These are phyloP conservation scores for Cavia aperea DNA, from an alignment of 2,113 vertebrate genomes.

Conservation along the genomic window DNA sequence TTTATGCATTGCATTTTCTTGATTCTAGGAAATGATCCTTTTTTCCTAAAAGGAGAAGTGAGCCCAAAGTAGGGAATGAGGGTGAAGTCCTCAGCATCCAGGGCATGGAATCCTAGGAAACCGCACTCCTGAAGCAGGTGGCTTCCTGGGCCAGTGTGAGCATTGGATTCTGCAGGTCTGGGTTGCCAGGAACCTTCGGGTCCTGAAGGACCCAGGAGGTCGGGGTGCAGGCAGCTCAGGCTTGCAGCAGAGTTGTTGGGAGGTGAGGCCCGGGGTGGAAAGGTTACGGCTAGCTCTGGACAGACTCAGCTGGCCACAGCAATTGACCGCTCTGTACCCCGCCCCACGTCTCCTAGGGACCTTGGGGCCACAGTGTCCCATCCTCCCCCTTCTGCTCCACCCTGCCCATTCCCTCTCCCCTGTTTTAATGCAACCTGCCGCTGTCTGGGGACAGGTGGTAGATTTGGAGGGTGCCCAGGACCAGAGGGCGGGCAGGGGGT, in stretches of 20 bases:
- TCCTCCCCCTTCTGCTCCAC: too few species aligned
- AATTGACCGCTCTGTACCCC: accelerated
- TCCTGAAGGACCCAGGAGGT: not conserved
- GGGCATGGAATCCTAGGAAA: not conserved
- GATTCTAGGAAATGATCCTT: not conserved
- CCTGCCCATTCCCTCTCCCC: not conserved
- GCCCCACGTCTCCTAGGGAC: too few species aligned
- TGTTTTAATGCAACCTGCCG: not conserved
- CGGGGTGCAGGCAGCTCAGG: not conserved
- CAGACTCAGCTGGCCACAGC: not conserved
- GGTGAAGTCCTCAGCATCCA: too few species aligned
- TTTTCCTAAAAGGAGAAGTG: not conserved
- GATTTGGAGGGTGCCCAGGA: not conserved
- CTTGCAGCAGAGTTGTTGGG: not conserved
- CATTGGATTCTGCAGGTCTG: not conserved
- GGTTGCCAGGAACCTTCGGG: not conserved
- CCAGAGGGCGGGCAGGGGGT: not conserved
- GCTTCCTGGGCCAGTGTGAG: accelerated
- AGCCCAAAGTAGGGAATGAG: not conserved
- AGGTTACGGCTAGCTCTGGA: not conserved
- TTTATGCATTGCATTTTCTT: not conserved
- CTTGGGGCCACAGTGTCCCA: too few species aligned
- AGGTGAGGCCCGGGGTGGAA: not conserved
- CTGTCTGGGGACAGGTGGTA: not conserved
- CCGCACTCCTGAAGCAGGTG: not conserved